These are phyloP conservation scores for Capra hircus DNA, from an alignment of 2,113 vertebrate species.

Conservation along the genomic window DNA sequence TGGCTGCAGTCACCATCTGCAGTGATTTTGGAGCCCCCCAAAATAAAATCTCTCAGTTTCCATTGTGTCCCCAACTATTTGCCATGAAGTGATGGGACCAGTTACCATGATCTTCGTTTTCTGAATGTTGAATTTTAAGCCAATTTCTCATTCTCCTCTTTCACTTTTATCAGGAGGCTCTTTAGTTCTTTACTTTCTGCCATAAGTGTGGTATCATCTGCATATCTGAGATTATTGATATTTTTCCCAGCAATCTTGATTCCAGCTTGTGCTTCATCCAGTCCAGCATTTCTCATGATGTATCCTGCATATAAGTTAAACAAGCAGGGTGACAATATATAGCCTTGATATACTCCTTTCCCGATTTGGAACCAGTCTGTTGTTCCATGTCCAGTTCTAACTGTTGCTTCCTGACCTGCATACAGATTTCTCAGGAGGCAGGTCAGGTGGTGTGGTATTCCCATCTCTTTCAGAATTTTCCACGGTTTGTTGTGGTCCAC, in stretches of 20 bases:
- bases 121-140: neutral
- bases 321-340: neutral
- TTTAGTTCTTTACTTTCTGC: neutral
- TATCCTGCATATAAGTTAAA: neutral
- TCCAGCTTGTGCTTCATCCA: neutral
- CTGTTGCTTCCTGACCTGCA: neutral
- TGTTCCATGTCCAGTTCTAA: neutral
- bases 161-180: neutral
- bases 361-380: neutral
- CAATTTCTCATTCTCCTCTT: neutral
- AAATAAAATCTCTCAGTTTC: neutral
- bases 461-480: neutral
- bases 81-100: neutral
- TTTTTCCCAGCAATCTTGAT: neutral
- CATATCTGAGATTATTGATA: neutral
- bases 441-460: neutral
- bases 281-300: neutral
- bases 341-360: neutral
- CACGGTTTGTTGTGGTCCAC: neutral
- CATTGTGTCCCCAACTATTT: neutral
- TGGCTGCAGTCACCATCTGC: neutral
- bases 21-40: neutral
- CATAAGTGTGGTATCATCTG: neutral
- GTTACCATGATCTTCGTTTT: neutral
- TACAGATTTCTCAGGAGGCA: neutral